Evolutionary conservation across 2,113 vertebrate genomes (phyloP).

Genomic region (Pelobates fuscus): DNA sequence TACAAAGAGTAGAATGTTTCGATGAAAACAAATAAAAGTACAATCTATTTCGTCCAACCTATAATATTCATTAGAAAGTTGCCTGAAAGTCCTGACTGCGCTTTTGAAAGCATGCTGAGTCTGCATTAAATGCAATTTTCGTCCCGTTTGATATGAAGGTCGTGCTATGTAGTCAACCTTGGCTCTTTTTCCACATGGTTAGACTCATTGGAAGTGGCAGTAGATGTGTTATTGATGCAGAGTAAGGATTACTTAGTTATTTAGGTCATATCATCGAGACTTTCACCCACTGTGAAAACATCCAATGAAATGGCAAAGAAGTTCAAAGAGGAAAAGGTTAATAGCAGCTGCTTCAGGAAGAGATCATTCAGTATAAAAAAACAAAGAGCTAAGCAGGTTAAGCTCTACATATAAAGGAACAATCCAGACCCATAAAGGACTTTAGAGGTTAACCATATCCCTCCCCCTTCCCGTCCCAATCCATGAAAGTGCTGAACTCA

Average conservation of each 20-base stretch:
- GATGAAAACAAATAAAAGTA: too few relatives aligned
- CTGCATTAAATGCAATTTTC: slow-evolving; percentile 14
- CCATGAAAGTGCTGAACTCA: too few relatives aligned
- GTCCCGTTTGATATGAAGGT: slow-evolving; percentile 6
- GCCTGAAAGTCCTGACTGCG: neutral
- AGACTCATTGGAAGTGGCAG: slow-evolving; percentile 26
- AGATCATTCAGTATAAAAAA: too few relatives aligned
- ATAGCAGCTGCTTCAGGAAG: neutral
- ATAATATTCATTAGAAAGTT: neutral
- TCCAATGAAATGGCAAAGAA: neutral
- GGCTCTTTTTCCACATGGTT: slow-evolving; percentile 9
- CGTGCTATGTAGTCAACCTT: neutral
- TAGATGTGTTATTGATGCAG: slow-evolving; percentile 17
- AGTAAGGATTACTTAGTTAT: slow-evolving; percentile 8
- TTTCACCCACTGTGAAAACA: neutral
- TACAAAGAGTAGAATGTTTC: too few relatives aligned
- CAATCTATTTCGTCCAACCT: too few relatives aligned
- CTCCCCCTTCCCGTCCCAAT: too few relatives aligned
- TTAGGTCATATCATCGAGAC: slow-evolving; percentile 20
- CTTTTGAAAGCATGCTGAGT: slow-evolving; percentile 10
- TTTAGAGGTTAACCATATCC: too few relatives aligned
- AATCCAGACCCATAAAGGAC: too few relatives aligned
- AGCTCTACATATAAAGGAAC: too few relatives aligned
- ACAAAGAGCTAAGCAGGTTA: too few relatives aligned
- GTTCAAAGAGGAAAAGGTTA: slow-evolving; percentile 3